Evolutionary conservation across 2,888 invertebrate species (phyloP).

Genomic region (Hipparchia sbordonii): DNA sequence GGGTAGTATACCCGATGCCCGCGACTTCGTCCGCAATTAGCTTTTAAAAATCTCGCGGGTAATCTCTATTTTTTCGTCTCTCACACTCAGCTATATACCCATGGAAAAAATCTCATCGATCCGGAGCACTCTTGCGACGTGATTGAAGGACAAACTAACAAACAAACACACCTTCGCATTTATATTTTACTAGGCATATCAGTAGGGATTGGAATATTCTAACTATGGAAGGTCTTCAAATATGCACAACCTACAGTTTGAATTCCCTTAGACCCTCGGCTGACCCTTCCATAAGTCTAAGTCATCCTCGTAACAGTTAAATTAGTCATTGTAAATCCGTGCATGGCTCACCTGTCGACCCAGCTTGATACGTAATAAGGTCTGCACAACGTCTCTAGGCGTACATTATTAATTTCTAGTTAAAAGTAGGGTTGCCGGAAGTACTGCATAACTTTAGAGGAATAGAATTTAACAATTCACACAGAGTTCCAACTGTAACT

Average conservation of each 20-base stretch:
- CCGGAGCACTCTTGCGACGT: not conserved
- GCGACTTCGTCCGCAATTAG: too few species aligned
- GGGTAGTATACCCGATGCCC: too few species aligned
- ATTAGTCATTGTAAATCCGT: conserved; percentile 39
- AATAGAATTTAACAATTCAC: conserved; percentile 80
- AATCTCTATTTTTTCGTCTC: too few species aligned
- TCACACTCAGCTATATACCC: not conserved
- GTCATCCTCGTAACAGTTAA: conserved; percentile 37
- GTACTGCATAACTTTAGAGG: conserved; percentile 65
- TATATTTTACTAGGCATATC: not conserved
- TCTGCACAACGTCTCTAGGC: conserved; percentile 62
- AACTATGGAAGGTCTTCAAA: not conserved
- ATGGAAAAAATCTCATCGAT: not conserved
- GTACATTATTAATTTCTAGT: conserved; percentile 80
- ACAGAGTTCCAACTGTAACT: conserved; percentile 66
- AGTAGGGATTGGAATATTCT: not conserved
- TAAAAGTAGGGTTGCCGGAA: conserved; percentile 65
- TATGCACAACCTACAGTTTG: conserved; percentile 18
- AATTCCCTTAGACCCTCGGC: conserved; percentile 27
- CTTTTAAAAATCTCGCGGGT: too few species aligned
- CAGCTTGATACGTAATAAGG: conserved; percentile 42
- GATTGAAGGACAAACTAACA: not conserved
- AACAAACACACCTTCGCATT: not conserved
- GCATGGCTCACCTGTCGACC: conserved; percentile 39
- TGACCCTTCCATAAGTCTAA: conserved; percentile 38